Evolutionary conservation across 2,888 invertebrate genomes (phyloP).

Genomic region (Conistra vaccinii): DNA sequence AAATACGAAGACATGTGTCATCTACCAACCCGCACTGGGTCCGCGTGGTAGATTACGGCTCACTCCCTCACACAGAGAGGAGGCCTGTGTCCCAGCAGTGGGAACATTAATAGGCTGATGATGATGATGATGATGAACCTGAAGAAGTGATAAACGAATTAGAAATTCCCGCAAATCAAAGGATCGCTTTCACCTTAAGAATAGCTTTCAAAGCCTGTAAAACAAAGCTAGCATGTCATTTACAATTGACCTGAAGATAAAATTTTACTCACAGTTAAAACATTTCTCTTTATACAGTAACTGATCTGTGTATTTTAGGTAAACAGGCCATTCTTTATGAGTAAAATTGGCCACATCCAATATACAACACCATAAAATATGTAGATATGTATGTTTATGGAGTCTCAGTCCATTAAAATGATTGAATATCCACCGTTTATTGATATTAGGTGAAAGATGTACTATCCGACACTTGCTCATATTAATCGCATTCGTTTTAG

Average conservation of each 20-base stretch:
- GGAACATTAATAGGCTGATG: no score
- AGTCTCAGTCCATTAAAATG: conserved; percentile 45
- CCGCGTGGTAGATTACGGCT: no score
- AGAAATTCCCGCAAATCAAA: not conserved
- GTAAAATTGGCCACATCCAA: conserved; percentile 39
- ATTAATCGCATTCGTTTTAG: conserved; percentile 52
- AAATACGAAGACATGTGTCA: no score
- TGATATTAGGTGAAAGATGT: conserved; percentile 44
- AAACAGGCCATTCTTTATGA: conserved; percentile 38
- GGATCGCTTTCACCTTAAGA: not conserved
- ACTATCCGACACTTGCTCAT: conserved; percentile 27
- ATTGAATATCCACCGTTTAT: conserved; percentile 49
- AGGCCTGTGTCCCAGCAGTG: no score
- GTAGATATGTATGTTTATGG: conserved; percentile 61
- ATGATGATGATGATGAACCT: no score
- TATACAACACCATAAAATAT: conserved; percentile 40
- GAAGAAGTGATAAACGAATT: not conserved
- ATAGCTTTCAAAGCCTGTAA: not conserved
- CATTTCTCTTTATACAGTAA: conserved; percentile 31
- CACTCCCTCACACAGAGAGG: no score
- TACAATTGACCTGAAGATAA: conserved; percentile 27
- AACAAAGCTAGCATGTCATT: conserved; percentile 1
- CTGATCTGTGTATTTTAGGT: conserved; percentile 27
- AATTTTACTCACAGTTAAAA: conserved; percentile 24
- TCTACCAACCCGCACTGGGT: no score